phyloP scores from a whole-genome alignment of 2,113 vertebrate species.

The Indicator maculatus region DNA sequence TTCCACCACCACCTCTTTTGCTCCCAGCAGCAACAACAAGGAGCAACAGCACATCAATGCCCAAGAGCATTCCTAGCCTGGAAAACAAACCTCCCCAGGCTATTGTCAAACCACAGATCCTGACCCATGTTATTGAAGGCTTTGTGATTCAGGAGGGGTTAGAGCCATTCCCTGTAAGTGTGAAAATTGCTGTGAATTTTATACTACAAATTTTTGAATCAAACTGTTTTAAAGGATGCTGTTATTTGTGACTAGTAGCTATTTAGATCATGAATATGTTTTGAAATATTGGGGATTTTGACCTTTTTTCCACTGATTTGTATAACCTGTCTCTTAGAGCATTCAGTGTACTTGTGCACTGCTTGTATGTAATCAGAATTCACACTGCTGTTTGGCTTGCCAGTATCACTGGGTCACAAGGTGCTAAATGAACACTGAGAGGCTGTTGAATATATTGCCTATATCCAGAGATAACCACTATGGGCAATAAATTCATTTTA shows the following conservation, averaged over 20 bases:
- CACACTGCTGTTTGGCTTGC: not conserved
- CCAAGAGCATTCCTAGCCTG: constrained; percentile 77
- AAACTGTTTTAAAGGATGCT: not conserved
- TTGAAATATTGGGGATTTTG: not conserved
- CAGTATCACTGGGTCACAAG: not conserved
- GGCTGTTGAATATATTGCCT: not conserved
- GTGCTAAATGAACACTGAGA: not conserved
- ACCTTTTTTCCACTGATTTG: not conserved
- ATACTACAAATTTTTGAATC: not conserved
- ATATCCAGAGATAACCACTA: not conserved
- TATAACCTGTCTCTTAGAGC: not conserved
- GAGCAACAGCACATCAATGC: constrained; percentile 78
- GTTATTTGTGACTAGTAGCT: not conserved
- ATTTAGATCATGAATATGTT: not conserved
- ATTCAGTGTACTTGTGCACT: not conserved
- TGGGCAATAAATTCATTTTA: not conserved
- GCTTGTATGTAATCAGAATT: not conserved
- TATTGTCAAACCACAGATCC: constrained; percentile 87
- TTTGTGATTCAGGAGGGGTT: constrained; percentile 98
- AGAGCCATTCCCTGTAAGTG: constrained; percentile 92
- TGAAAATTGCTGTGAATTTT: not conserved
- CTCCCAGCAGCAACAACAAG: constrained; percentile 83
- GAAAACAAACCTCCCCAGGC: constrained; percentile 86
- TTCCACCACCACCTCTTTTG: constrained; percentile 80
- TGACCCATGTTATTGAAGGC: constrained; percentile 96